phyloP scores from a whole-genome alignment of 2,888 invertebrate species.

The Microchrysa polita region DNA sequence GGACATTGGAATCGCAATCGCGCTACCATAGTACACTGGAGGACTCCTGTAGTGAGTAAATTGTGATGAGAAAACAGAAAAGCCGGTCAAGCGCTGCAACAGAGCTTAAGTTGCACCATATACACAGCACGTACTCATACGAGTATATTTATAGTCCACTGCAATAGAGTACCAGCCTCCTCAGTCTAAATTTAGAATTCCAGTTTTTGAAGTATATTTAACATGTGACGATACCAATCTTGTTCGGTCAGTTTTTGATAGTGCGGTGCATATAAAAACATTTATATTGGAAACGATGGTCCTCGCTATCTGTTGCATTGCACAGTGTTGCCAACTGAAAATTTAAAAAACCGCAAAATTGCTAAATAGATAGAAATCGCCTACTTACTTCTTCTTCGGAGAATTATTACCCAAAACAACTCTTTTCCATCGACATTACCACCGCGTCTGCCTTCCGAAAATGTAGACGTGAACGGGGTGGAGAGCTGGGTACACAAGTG shows the following conservation, averaged over 20 bases:
- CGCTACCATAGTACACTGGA: not conserved
- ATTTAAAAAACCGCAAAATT: no score
- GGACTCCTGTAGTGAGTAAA: not conserved
- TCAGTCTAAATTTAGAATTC: conserved; percentile 48
- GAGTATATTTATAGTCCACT: not conserved
- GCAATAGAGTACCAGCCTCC: conserved; percentile 40
- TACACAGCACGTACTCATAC: no score
- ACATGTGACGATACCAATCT: conserved; percentile 36
- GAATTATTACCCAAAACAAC: no score
- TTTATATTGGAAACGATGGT: conserved; percentile 20
- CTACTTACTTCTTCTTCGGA: no score
- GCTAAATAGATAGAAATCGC: no score
- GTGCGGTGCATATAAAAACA: conserved; percentile 5
- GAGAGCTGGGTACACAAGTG: no score
- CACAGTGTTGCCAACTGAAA: no score
- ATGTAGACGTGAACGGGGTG: no score
- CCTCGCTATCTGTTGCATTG: not conserved
- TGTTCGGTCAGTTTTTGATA: conserved; percentile 44
- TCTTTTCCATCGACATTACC: no score
- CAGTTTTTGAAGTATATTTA: conserved; percentile 48
- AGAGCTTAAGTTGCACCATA: not conserved
- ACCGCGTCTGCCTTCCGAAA: no score
- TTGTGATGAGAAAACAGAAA: not conserved
- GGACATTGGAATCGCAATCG: not conserved
- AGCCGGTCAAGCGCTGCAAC: conserved; percentile 6